Percentiles rank a stretch among this genome's conserved stretches.
Evolutionary conservation across 2,888 invertebrate species (phyloP).

Genomic region (Tuberolachnus salignus): DNA sequence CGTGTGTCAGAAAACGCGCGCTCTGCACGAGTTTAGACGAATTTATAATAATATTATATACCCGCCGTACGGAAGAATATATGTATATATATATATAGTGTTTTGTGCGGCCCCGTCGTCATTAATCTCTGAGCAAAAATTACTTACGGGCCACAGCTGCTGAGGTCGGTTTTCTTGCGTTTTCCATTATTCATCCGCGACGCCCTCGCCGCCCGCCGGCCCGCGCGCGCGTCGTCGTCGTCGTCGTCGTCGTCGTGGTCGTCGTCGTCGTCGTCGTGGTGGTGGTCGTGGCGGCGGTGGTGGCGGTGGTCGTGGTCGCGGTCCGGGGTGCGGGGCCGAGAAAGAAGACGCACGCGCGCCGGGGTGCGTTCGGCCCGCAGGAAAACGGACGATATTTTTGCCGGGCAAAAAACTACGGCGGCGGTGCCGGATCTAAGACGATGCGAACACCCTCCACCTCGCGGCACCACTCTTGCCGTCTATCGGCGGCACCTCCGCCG

Average conservation of each 20-base stretch:
- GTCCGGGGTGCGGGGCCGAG: too few relatives aligned
- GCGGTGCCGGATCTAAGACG: conserved; percentile 42
- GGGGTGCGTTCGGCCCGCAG: background rate
- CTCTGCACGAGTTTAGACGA: too few relatives aligned
- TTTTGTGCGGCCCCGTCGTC: conserved; percentile 12
- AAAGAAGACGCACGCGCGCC: too few relatives aligned
- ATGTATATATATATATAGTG: too few relatives aligned
- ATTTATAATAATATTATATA: background rate
- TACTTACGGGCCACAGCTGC: conserved; percentile 54
- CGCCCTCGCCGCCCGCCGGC: background rate
- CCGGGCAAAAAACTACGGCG: conserved; percentile 26
- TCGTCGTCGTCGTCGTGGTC: too few relatives aligned
- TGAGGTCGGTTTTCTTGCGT: conserved; percentile 54
- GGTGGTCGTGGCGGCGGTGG: background rate
- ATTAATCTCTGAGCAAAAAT: conserved; percentile 54
- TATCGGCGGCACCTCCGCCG: background rate
- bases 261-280: background rate
- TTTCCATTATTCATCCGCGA: conserved; percentile 51
- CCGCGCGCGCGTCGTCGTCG: background rate
- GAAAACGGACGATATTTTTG: conserved; percentile 43
- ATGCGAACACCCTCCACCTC: background rate
- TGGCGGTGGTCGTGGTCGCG: background rate
- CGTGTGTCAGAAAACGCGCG: too few relatives aligned
- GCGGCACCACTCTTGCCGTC: background rate
- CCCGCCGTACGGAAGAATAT: background rate